phyloP scores from a whole-genome alignment of 2,888 invertebrate genomes.

The Hofmannophila pseudospretella region DNA sequence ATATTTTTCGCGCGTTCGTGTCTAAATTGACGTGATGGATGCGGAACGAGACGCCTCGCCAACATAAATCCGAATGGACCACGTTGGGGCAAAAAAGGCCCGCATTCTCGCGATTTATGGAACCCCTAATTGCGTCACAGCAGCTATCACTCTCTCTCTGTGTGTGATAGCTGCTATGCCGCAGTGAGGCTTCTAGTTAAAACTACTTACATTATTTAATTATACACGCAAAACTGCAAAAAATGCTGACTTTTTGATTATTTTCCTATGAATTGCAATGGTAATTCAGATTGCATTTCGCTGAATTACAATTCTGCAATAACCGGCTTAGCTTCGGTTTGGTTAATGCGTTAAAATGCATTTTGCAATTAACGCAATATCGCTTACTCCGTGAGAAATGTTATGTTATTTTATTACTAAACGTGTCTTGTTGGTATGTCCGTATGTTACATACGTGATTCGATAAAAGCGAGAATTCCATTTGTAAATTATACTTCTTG shows the following conservation, averaged over 20 bases:
- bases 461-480: no score
- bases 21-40: neutral
- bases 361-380: slow-evolving; percentile 7
- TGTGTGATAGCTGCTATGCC: no score
- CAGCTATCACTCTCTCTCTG: no score
- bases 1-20: neutral
- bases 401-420: slow-evolving; percentile 27
- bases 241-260: no score
- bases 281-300: neutral
- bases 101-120: neutral
- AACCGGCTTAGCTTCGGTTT: neutral
- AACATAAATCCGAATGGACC: neutral
- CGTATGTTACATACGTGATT: slow-evolving; percentile 31
- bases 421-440: slow-evolving; percentile 34
- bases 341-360: no score
- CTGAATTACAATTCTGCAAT: neutral
- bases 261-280: neutral
- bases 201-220: no score
- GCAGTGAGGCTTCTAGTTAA: no score
- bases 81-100: neutral
- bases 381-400: slow-evolving; percentile 36
- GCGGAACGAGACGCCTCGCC: neutral
- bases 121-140: no score
- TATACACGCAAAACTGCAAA: no score
- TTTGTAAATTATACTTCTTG: no score